Conservation (phyloP, 1,140 invertebrate species). For the Gonatopus flavifemur region DNA sequence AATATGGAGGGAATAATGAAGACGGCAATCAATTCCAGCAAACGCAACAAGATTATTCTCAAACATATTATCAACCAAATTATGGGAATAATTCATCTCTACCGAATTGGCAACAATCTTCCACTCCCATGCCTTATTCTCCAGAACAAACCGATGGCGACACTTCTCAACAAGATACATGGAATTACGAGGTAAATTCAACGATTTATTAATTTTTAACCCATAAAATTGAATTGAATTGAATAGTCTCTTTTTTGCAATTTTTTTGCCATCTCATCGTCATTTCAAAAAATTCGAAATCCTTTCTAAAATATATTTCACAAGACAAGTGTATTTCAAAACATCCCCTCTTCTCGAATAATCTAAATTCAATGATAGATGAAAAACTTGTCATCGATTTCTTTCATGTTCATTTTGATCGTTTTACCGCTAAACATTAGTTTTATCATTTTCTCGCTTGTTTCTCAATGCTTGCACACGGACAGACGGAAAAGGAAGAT, state of each 20-base stretch:
- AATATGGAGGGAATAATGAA: constrained; percentile 32
- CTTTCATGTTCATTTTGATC: too few species aligned
- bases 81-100: constrained; percentile 29
- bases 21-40: constrained; percentile 42
- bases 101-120: constrained; percentile 42
- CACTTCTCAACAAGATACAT: constrained; percentile 41
- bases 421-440: too few species aligned
- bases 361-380: too few species aligned
- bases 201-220: constrained; percentile 5
- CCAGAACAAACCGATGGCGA: constrained; percentile 36
- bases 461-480: constrained; percentile 48
- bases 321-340: too few species aligned
- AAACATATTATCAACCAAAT: constrained; percentile 45
- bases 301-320: too few species aligned
- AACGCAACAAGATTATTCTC: constrained; percentile 51
- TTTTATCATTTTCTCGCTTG: constrained; percentile 26
- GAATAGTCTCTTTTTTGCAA: too few species aligned
- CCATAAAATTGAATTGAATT: too few species aligned
- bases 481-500: constrained; percentile 59
- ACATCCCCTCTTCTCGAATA: too few species aligned
- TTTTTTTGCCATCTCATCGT: too few species aligned
- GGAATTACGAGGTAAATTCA: constrained; percentile 52
- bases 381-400: too few species aligned
- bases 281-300: too few species aligned
- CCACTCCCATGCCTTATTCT: constrained; percentile 22